Evolutionary conservation across 30 jellyfish, hydroid and myxozoan species (phyloP).

Genomic region (Rhopilema esculentum): DNA sequence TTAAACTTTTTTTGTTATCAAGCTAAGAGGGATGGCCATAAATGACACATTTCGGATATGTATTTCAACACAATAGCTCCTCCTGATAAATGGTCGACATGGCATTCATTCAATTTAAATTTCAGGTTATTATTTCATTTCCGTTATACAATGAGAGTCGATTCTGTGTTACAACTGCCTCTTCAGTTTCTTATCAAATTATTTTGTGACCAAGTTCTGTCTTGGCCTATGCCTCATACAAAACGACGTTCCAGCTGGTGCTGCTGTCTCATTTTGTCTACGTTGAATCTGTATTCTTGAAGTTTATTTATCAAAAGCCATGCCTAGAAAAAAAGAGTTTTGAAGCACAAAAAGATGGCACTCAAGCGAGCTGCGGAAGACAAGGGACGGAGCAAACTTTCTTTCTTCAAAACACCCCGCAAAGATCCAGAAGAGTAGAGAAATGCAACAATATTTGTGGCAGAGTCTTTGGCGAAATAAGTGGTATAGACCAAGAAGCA

Average conservation of each 20-base stretch:
- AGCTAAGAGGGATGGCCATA: too few species aligned
- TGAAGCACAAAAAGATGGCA: constrained; percentile 24
- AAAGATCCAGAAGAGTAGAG: too few species aligned
- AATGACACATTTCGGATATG: constrained; percentile 46
- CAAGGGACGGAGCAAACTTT: constrained; percentile 18
- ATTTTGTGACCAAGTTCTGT: background rate
- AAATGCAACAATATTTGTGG: constrained; percentile 14
- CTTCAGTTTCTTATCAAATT: constrained; percentile 10
- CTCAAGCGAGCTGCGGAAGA: constrained; percentile 54
- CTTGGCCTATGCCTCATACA: too few species aligned
- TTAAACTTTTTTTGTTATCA: too few species aligned
- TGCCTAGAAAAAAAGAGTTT: constrained; percentile 25
- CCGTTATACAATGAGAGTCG: constrained; percentile 22
- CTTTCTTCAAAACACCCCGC: constrained; percentile 13
- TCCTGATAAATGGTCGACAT: constrained; percentile 20
- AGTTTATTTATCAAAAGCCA: constrained; percentile 27
- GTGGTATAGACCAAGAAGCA: constrained; percentile 27
- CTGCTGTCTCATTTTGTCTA: too few species aligned
- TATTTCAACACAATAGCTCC: constrained; percentile 13
- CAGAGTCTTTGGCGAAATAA: constrained; percentile 37
- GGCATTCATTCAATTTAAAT: constrained; percentile 13
- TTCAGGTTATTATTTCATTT: constrained; percentile 1
- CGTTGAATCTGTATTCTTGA: too few species aligned
- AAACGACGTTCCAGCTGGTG: too few species aligned
- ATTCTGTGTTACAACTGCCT: background rate